Evolutionary conservation across 2,113 vertebrate species (phyloP).

Genomic region (Hyla sarda): DNA sequence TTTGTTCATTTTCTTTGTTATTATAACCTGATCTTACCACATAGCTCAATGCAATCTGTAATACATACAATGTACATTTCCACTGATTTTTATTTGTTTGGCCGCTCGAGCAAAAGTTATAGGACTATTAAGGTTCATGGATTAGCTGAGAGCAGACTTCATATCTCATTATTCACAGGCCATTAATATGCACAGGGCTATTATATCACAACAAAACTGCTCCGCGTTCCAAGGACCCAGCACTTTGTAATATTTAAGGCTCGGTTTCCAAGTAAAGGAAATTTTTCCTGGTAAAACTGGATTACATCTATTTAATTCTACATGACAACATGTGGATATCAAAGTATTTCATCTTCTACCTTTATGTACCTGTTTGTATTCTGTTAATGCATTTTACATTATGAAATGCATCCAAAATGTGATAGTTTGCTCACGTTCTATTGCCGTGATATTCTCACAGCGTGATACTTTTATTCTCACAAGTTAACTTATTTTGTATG

Average conservation of each 20-base stretch:
- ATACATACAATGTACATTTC: conserved; percentile 75
- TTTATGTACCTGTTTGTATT: background rate
- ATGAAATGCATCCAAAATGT: no score
- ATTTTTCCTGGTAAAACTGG: background rate
- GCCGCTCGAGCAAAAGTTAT: conserved; percentile 68
- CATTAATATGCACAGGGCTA: conserved; percentile 44
- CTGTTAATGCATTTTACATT: background rate
- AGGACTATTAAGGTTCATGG: conserved; percentile 66
- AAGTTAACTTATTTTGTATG: background rate
- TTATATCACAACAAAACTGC: background rate
- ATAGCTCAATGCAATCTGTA: conserved; percentile 74
- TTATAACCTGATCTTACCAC: conserved; percentile 79
- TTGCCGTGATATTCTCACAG: no score
- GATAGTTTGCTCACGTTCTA: no score
- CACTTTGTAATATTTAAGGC: background rate
- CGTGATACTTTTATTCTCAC: background rate
- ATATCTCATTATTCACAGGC: conserved; percentile 17
- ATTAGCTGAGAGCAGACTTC: conserved; percentile 59
- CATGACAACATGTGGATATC: background rate
- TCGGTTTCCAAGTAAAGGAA: background rate
- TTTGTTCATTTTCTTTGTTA: conserved; percentile 81
- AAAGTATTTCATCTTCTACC: background rate
- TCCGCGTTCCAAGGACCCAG: background rate
- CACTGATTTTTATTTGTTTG: conserved; percentile 74
- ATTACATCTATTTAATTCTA: background rate